Percentiles rank a stretch among this genome's conserved stretches.
Evolutionary conservation across 2,113 vertebrate species (phyloP).

Genomic region (Sinocyclocheilus grahami): DNA sequence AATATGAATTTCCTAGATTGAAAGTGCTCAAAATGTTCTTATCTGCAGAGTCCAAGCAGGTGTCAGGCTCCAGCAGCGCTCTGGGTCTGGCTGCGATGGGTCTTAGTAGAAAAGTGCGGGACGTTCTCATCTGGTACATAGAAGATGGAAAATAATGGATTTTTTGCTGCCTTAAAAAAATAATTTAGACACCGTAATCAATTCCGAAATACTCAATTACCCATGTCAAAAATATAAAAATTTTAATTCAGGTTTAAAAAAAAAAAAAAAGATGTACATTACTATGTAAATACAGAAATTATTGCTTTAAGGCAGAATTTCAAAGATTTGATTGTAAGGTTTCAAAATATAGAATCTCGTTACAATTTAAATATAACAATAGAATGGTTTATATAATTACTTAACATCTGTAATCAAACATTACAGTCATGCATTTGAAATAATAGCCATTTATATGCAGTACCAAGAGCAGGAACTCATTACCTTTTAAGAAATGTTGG

Average conservation of each 20-base stretch:
- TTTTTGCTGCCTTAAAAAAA: background rate
- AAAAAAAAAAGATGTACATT: background rate
- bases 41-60: slow-evolving; percentile 79
- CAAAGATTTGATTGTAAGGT: background rate
- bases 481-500: background rate
- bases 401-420: background rate
- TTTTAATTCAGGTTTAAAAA: background rate
- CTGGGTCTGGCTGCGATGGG: slow-evolving; percentile 90
- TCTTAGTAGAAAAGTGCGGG: slow-evolving; percentile 83
- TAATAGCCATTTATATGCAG: background rate
- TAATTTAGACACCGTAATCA: background rate
- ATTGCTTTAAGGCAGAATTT: background rate
- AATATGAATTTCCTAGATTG: background rate
- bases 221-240: slow-evolving; percentile 33
- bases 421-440: background rate
- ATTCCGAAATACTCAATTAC: background rate
- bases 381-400: background rate
- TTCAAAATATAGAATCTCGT: background rate
- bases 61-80: slow-evolving; percentile 78
- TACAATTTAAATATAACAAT: background rate
- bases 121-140: slow-evolving; percentile 89
- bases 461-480: background rate
- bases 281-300: slow-evolving; percentile 2
- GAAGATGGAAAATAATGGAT: slow-evolving; percentile 69
- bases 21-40: background rate